Evolutionary conservation across 2,888 invertebrate genomes (phyloP).

Genomic region (Campopleginae sp.): DNA sequence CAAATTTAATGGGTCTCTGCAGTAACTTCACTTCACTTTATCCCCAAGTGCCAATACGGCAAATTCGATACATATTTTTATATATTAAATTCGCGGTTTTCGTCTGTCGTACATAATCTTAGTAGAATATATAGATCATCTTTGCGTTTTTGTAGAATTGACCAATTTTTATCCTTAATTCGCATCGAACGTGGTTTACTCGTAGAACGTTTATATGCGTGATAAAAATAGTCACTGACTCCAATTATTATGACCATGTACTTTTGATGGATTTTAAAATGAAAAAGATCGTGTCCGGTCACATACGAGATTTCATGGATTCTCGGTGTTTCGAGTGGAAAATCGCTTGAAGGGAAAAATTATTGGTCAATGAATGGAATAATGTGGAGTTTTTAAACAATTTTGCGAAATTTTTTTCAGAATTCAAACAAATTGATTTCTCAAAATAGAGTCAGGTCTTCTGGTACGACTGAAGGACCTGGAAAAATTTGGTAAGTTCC

Average conservation of each 20-base stretch:
- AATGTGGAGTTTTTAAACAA: not conserved
- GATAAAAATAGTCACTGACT: conserved; percentile 27
- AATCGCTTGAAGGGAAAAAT: not conserved
- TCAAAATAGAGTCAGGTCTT: too few species aligned
- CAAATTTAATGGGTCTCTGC: not conserved
- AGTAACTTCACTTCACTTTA: not conserved
- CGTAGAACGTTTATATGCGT: conserved; percentile 18
- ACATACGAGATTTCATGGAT: not conserved
- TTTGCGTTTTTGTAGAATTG: conserved; percentile 45
- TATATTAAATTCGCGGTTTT: conserved; percentile 34
- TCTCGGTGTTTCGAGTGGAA: not conserved
- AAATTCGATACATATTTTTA: not conserved
- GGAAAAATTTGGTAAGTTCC: not conserved
- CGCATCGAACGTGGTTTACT: conserved; percentile 55
- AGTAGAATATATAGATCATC: conserved; percentile 7
- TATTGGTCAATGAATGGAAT: not conserved
- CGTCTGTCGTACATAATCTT: conserved; percentile 21
- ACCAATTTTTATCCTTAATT: conserved; percentile 50
- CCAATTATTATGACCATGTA: not conserved
- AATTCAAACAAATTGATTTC: not conserved
- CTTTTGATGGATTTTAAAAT: not conserved
- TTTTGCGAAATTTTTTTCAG: not conserved
- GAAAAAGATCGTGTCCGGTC: not conserved
- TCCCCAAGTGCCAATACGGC: not conserved
- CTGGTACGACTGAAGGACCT: too few species aligned